phyloP scores from a whole-genome alignment of 1,140 invertebrate species.

The Drosophila cardini region DNA sequence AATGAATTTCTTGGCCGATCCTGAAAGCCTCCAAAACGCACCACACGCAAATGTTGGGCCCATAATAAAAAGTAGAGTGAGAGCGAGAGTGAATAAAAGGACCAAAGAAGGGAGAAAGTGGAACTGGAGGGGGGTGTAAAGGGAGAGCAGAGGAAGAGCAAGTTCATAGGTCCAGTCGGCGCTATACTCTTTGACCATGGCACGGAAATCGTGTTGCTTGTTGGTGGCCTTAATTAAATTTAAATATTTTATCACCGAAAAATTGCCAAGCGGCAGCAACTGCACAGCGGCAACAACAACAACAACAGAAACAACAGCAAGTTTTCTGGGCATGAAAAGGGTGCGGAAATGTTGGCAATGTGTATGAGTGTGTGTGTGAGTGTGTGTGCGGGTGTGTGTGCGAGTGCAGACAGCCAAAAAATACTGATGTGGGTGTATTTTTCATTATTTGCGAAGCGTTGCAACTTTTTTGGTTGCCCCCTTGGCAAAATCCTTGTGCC shows the following conservation, averaged over 20 bases:
- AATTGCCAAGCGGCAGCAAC: constrained; percentile 81
- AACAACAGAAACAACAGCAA: constrained; percentile 38
- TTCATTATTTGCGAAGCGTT: constrained; percentile 80
- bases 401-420: constrained; percentile 79
- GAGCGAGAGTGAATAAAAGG: constrained; percentile 23
- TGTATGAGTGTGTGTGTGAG: constrained; percentile 20
- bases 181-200: constrained; percentile 64
- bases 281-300: constrained; percentile 61
- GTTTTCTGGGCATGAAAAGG: constrained; percentile 64
- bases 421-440: constrained; percentile 82
- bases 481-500: not conserved
- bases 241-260: constrained; percentile 85
- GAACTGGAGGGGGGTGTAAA: constrained; percentile 26
- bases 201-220: constrained; percentile 80
- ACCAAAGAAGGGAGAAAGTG: not conserved
- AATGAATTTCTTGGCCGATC: constrained; percentile 79
- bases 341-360: constrained; percentile 65
- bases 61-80: constrained; percentile 1
- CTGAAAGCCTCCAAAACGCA: constrained; percentile 73
- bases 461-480: constrained; percentile 63
- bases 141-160: constrained; percentile 33
- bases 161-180: constrained; percentile 25
- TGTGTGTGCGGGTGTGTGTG: constrained; percentile 39
- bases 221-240: constrained; percentile 85
- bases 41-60: constrained; percentile 59